Base-by-base conservation (phyloP, 2,797 vertebrate species). In the Semotilus atromaculatus region DNA sequence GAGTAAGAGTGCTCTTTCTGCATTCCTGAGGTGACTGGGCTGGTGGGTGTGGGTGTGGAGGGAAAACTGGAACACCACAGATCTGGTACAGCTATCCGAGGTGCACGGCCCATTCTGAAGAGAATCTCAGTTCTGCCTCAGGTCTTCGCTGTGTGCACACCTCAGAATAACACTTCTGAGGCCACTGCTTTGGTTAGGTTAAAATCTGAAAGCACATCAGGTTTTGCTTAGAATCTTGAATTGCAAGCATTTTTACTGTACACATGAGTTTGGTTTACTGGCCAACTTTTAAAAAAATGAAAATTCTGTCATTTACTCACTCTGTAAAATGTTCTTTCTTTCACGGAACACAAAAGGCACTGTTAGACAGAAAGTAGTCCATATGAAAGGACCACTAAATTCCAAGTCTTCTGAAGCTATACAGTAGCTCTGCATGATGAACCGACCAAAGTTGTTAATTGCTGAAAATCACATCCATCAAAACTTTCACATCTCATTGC, bases 11-110 rank as follows among this genome's bases (percentile, higher is more conserved):
- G 40, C 78, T 83, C 70, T 66, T 48, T 51, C 73, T 73, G 80
- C 89, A 90, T 90, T 90, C 89, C 89, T 83, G 86, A 81, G 86
- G 79, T 79, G 68, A 75, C 85, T 71, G 70, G 80, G 67, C 53
- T 76, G 67, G 75, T 78, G 87, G 53, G 76, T 68, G 86, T 73
- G 87, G 87, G 82, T 83, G 86, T 86, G 82, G 80, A 85, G 72
- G 14, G 38, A 77, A 88, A 84, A 86, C 76, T 82, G 34, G 53
- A 83, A 84, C 86, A 84, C 71, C 79, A 67, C 89, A 88, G 86
- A 82, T 73, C 80, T 66, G 82, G 51, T 68, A 74, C 74, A 58
- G 82, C 38, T 66, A 26, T 89, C 31, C 21, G 72, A 62, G 85
- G 1, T 26, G 43, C 53, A 77, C 13, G 60, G 68, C 68, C 8